Percentiles rank a stretch among this genome's conserved stretches.
phyloP scores from a whole-genome alignment of 2,113 vertebrate species.

The Toxotes chatareus region DNA sequence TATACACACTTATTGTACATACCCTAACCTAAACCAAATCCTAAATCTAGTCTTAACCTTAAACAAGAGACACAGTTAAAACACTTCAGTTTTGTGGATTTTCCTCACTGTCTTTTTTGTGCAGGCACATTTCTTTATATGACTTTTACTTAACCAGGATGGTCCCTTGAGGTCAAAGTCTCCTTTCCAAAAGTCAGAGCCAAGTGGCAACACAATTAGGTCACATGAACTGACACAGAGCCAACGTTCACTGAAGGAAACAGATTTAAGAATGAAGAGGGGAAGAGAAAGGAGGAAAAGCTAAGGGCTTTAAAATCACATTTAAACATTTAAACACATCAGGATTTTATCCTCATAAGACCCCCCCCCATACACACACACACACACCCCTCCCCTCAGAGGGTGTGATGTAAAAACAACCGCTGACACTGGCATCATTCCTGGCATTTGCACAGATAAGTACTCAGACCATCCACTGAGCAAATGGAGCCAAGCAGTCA shows the following conservation, averaged over 20 bases:
- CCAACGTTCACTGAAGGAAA: not conserved
- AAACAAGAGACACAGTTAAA: too few species aligned
- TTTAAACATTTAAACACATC: not conserved
- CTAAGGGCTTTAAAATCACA: not conserved
- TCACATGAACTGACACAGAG: not conserved
- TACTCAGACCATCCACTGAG: slow-evolving; percentile 40
- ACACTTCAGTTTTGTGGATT: too few species aligned
- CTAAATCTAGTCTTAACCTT: not conserved
- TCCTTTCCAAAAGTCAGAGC: not conserved
- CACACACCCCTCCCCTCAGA: too few species aligned
- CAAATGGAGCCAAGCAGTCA: slow-evolving; percentile 34
- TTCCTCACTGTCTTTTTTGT: not conserved
- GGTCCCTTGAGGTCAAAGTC: slow-evolving; percentile 28
- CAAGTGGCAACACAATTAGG: slow-evolving; percentile 7
- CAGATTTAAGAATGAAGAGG: not conserved
- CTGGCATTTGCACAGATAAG: slow-evolving; percentile 33
- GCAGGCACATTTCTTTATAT: not conserved
- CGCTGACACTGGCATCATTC: slow-evolving; percentile 23
- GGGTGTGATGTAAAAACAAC: slow-evolving; percentile 19
- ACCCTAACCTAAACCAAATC: not conserved
- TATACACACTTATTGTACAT: not conserved
- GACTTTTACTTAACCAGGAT: slow-evolving; percentile 28
- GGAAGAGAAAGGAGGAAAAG: not conserved
- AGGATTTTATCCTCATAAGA: not conserved
- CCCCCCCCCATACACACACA: not conserved